Base-by-base conservation (phyloP, 2,797 vertebrate species). In the Garrulus glandarius region DNA sequence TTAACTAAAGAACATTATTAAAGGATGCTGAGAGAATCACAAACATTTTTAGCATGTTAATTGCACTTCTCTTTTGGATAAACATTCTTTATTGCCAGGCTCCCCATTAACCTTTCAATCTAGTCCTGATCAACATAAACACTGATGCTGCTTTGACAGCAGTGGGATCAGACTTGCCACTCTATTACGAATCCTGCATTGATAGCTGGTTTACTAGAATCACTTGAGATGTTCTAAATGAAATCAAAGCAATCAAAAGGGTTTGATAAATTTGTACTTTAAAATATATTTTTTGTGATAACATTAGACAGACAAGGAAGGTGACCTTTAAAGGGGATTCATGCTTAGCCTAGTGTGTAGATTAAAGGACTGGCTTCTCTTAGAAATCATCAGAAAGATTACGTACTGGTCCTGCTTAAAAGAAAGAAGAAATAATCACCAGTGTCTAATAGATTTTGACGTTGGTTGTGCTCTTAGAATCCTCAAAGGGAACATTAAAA, bases 21-120 rank as follows among this genome's bases (percentile, higher is more conserved):
- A 97, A 89, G 89, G 84, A 92, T 93, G 88, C 84, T 94, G 84
- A 91, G 79, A 36, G 85, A 97, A 84, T 91, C 96, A 47, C 65
- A 78, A 87, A 93, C 80, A 96, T 95, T 97, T 97, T 95, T 95
- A 89, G 79, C 92, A 22, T 91, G 36, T 84, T 97, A 95, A 92
- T 95, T 95, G 36, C 95, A 90, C 89, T 77, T 97, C 84, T 94
- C 78, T 81, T 41, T 92, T 18, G 79, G 39, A 85, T 69, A 95
- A 94, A 91, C 15, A 21, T 91, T 95, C 49, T 84, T 97, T 97
- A 88, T 92, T 93, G 68, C 60, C 24, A 55, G 75, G 67, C 77
- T 34, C 29, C 17, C 49, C 34, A 69, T 94, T 93, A 96, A 68
- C 77, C 64, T 95, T 96, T 95, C 69, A 70, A 1, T 69, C 46